Evolutionary conservation across 2,113 vertebrate species (phyloP).

Genomic region (Rafetus swinhoei): DNA sequence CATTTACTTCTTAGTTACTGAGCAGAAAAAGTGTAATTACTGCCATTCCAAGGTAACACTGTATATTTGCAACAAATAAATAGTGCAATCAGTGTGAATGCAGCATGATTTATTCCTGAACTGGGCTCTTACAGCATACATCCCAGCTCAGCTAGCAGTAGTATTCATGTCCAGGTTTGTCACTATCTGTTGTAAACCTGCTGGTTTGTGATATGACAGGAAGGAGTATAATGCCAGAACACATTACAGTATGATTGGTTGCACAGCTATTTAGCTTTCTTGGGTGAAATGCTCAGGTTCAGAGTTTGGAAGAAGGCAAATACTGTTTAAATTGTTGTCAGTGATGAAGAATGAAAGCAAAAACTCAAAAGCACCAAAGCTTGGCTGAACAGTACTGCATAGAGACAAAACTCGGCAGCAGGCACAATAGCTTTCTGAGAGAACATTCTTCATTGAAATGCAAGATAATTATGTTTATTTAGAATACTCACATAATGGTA

Average conservation of each 20-base stretch:
- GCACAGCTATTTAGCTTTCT: not conserved
- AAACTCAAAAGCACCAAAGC: not conserved
- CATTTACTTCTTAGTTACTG: not conserved
- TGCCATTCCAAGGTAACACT: not conserved
- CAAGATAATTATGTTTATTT: not conserved
- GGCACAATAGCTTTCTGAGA: not conserved
- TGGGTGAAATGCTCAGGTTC: not conserved
- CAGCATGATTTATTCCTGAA: not conserved
- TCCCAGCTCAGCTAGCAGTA: not conserved
- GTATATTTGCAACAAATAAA: constrained; percentile 7
- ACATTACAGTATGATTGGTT: not conserved
- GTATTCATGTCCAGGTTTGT: not conserved
- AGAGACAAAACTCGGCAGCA: not conserved
- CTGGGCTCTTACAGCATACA: not conserved
- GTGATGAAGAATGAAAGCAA: not conserved
- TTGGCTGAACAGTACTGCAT: not conserved
- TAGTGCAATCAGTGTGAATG: not conserved
- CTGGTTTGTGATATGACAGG: not conserved
- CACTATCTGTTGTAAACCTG: not conserved
- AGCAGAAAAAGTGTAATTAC: not conserved
- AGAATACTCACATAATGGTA: not conserved
- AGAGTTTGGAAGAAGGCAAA: not conserved
- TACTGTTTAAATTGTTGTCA: not conserved
- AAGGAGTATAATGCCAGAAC: not conserved
- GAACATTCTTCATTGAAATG: not conserved